Conservation (phyloP, 2,113 vertebrate genomes). For the Empidonax alnorum region DNA sequence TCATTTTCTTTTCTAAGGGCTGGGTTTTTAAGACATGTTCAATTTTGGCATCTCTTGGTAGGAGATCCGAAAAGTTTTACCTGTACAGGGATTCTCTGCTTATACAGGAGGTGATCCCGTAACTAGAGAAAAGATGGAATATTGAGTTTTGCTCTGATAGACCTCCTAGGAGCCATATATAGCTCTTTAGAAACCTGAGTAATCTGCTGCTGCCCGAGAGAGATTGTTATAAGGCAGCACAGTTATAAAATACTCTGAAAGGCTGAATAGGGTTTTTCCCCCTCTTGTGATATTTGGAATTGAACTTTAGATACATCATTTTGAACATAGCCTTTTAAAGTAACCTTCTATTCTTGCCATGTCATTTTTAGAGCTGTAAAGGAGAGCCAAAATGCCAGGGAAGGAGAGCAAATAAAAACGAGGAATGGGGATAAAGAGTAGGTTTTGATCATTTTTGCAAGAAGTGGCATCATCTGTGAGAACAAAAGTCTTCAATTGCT, state of each 20-base stretch:
- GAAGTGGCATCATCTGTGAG: constrained; percentile 24
- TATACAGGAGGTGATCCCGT: background rate
- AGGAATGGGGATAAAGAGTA: background rate
- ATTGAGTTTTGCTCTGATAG: background rate
- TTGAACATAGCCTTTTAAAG: constrained; percentile 32
- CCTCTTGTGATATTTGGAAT: background rate
- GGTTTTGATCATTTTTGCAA: background rate
- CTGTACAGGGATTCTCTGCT: background rate
- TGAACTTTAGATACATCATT: background rate
- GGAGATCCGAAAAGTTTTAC: background rate
- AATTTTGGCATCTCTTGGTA: background rate
- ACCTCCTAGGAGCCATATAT: background rate
- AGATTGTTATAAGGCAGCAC: background rate
- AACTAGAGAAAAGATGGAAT: background rate
- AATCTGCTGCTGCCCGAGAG: background rate
- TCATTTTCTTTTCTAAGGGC: background rate
- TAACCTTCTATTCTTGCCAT: constrained; percentile 1
- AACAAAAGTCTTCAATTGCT: constrained; percentile 11
- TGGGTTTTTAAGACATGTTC: background rate
- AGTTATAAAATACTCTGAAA: background rate
- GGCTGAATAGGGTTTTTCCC: background rate
- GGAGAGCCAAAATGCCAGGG: constrained; percentile 10
- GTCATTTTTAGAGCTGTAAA: constrained; percentile 18
- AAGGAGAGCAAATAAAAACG: background rate
- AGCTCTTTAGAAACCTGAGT: background rate